These are phyloP conservation scores for Beris chalybata DNA, from an alignment of 2,888 invertebrate species.

Conservation along the genomic window DNA sequence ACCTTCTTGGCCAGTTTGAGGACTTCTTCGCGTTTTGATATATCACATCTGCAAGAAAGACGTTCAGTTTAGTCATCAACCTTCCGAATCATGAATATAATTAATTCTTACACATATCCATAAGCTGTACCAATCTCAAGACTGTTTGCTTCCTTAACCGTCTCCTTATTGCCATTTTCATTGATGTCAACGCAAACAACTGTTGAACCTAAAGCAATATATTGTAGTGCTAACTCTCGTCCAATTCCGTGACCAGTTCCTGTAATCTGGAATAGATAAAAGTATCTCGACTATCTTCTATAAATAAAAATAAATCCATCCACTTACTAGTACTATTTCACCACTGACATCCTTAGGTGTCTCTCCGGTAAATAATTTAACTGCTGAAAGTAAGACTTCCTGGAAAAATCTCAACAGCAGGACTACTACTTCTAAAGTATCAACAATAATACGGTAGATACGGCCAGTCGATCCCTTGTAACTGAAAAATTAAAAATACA, in stretches of 20 bases:
- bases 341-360: conserved; percentile 71
- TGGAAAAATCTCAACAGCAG: conserved; percentile 18
- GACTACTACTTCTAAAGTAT: conserved; percentile 9
- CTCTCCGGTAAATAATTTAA: conserved; percentile 36
- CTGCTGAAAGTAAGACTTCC: conserved; percentile 24
- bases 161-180: conserved; percentile 68
- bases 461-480: conserved; percentile 6
- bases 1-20: conserved; percentile 65
- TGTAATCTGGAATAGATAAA: conserved; percentile 65
- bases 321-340: conserved; percentile 75
- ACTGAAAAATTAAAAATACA: background rate
- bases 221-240: conserved; percentile 71
- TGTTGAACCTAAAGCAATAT: conserved; percentile 69
- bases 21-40: conserved; percentile 70
- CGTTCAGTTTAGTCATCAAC: background rate
- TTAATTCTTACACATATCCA: conserved; percentile 55
- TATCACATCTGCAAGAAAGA: conserved; percentile 67
- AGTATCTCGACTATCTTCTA: background rate
- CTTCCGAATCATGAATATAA: background rate
- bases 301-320: background rate
- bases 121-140: conserved; percentile 51
- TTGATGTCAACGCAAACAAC: conserved; percentile 80
- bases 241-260: conserved; percentile 87
- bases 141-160: conserved; percentile 60
- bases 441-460: conserved; percentile 1